Percentiles rank a stretch among this genome's conserved stretches.
Conservation (phyloP, 2,888 invertebrate species). For the Hipparchia sbordonii region DNA sequence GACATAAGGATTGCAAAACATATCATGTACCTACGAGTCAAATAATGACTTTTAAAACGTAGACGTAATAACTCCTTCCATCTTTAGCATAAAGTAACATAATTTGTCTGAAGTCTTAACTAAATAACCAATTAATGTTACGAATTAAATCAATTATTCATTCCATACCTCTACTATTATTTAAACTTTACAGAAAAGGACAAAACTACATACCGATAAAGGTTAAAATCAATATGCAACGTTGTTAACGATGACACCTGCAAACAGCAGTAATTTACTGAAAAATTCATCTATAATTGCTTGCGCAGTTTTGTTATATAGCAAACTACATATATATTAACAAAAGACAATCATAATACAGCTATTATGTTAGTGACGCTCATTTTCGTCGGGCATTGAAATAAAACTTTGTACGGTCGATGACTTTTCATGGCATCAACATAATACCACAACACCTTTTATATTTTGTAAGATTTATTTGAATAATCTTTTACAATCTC, state of each 20-base stretch:
- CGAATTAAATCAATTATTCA: conserved; percentile 28
- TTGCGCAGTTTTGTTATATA: not conserved
- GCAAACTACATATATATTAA: conserved; percentile 12
- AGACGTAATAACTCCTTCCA: not conserved
- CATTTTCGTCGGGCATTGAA: conserved; percentile 15
- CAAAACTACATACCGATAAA: conserved; percentile 17
- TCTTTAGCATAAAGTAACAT: not conserved
- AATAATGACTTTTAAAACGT: not conserved
- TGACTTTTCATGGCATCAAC: conserved; percentile 15
- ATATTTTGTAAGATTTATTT: not conserved
- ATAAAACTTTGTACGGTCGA: conserved; percentile 24
- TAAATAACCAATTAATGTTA: conserved; percentile 6
- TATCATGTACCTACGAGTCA: too few species aligned
- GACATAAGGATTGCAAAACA: too few species aligned
- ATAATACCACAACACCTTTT: not conserved
- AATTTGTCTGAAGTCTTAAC: not conserved
- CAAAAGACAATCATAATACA: conserved; percentile 21
- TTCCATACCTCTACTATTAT: conserved; percentile 15
- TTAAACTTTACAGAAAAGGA: conserved; percentile 26
- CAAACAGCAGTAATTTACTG: not conserved
- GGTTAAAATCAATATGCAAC: conserved; percentile 13
- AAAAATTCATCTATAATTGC: not conserved
- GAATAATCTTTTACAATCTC: not conserved
- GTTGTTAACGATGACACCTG: not conserved
- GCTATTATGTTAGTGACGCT: conserved; percentile 11